phyloP scores from a whole-genome alignment of 2,797 vertebrate species.

The Lagocephalus sceleratus region DNA sequence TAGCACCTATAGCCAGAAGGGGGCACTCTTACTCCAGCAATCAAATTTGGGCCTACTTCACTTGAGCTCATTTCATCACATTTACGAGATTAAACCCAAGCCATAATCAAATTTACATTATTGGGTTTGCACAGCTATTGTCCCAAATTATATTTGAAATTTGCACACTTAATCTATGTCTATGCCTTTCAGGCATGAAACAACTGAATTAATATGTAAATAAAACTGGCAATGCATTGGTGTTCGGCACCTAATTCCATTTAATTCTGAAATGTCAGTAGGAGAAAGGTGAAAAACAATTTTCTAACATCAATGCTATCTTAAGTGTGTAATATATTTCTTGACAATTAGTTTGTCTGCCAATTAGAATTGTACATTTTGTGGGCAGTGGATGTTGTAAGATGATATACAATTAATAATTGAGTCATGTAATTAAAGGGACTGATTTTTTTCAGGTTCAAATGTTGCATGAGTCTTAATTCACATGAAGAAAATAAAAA shows the following conservation, averaged over 20 bases:
- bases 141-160: slow-evolving; percentile 64
- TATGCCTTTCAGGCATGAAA: slow-evolving; percentile 47
- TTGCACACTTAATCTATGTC: slow-evolving; percentile 51
- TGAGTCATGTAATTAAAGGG: too few relatives aligned
- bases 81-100: slow-evolving; percentile 67
- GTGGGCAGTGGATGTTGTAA: slow-evolving; percentile 14
- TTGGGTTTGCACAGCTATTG: slow-evolving; percentile 62
- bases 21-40: slow-evolving; percentile 61
- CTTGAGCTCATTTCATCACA: slow-evolving; percentile 62
- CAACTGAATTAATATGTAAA: slow-evolving; percentile 42
- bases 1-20: slow-evolving; percentile 71
- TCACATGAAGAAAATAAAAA: slow-evolving; percentile 19
- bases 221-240: slow-evolving; percentile 18
- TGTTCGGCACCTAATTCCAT: slow-evolving; percentile 23
- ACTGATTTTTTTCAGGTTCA: too few relatives aligned
- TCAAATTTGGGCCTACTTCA: slow-evolving; percentile 23
- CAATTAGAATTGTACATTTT: slow-evolving; percentile 19
- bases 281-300: slow-evolving; percentile 2
- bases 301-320: slow-evolving; percentile 12
- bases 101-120: slow-evolving; percentile 69
- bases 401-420: too few relatives aligned
- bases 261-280: slow-evolving; percentile 35
- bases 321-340: slow-evolving; percentile 10
- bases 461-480: too few relatives aligned
- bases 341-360: slow-evolving; percentile 6